Conservation (phyloP, 35 echinoderm and acorn worm species). For the Holothuria glaberrima region DNA sequence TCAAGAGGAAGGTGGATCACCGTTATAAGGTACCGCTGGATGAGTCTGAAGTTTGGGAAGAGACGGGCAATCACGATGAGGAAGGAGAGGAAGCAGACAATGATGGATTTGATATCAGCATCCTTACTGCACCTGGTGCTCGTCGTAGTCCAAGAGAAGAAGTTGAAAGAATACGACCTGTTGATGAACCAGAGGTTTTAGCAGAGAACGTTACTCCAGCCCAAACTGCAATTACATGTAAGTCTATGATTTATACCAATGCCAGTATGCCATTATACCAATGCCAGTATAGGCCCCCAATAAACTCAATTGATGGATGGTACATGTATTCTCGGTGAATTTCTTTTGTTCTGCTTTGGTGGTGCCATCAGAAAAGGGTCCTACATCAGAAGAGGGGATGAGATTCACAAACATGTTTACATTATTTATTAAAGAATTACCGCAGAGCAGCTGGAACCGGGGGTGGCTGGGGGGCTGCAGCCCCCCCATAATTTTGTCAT, state of each 20-base stretch:
- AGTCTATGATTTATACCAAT: neutral
- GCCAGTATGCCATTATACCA: too few species aligned
- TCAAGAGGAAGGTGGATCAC: slow-evolving; percentile 50
- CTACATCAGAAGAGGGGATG: too few species aligned
- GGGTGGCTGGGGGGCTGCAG: too few species aligned
- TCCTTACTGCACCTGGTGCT: slow-evolving; percentile 50
- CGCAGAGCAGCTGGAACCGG: too few species aligned
- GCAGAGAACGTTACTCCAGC: neutral
- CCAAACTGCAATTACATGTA: slow-evolving; percentile 14
- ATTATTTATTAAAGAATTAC: too few species aligned
- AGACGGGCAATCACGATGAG: slow-evolving; percentile 83
- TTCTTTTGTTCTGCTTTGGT: too few species aligned
- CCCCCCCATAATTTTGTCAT: too few species aligned
- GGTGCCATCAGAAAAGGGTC: too few species aligned
- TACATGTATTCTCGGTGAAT: neutral
- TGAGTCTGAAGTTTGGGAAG: slow-evolving; percentile 82
- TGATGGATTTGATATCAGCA: slow-evolving; percentile 82
- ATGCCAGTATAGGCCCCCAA: too few species aligned
- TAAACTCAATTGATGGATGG: too few species aligned
- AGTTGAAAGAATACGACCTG: neutral
- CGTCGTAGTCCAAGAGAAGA: neutral
- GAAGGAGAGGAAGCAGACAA: slow-evolving; percentile 83
- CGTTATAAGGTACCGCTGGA: slow-evolving; percentile 50
- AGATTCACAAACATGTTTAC: too few species aligned
- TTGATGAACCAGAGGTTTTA: slow-evolving; percentile 13